Conservation (phyloP, 2,113 vertebrate species). For the pig (Sus scrofa) region T2T-Sscrofa CM000813.6:21469001-21469500, state of each 20-base stretch:
- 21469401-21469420: neutral
- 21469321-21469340: neutral
- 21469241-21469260: neutral
- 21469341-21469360: neutral
- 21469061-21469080: neutral
- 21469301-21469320: neutral
- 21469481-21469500: neutral
- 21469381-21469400: neutral
- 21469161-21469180: neutral
- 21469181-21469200: neutral
- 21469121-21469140: neutral
- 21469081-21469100: neutral
- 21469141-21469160: neutral
- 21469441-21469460: neutral
- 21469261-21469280: neutral
- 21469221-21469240: neutral
- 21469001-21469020: neutral
- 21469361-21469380: neutral
- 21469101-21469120: neutral
- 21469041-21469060: neutral
- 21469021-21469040: neutral
- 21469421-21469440: neutral
- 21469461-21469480: neutral
- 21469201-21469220: neutral
- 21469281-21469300: constrained; percentile 36